Evolutionary conservation across 1,140 invertebrate species (phyloP), one percentile per base, ranked within the genome.

Genomic region (Stegodyphus mimosarum): DNA sequence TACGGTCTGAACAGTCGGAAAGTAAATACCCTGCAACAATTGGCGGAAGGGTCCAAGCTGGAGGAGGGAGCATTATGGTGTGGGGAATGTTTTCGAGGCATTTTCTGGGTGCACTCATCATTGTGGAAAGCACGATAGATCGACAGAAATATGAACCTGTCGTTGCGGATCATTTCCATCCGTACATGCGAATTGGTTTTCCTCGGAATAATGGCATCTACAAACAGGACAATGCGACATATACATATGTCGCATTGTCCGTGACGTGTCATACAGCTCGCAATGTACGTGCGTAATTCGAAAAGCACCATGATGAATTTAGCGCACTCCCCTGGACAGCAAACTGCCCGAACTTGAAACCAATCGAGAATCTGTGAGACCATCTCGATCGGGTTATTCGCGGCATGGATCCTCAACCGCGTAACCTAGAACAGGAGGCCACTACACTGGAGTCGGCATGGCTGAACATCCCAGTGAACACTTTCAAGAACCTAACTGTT

Each of bases 51-150:
- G n/a, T 66, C 64, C 64, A 66, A 66, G 64, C 64, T 66, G 64
- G n/a, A 7, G 64, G n/a, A 11, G 64, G 64, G 64, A 66, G 64
- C 64, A 66, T 66, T 66, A 66, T 66, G 64, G 64, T 17, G 7
- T 66, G n/a, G 64, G 64, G 64, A 66, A 17, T 66, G 64, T 66
- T 66, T 66, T 66, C 64, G 11, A 10, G 64, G 64, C n/a, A 66
- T 66, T 66, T n/a, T 66, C 64, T 66, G 64, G 64, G 64, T 66
- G 7, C 64, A 66, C 64, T 66, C 11, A 66, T 66, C 64, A 66
- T 66, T 66, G 64, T 66, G 64, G 64, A 66, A 66, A n/a, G 64
- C n/a, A 66, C n/a, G 64, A 66, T 66, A n/a, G n/a, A 66, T 66
- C 64, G n/a, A 66, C 64, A 66, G 7, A 66, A 66, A n/a, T 66